Base-by-base conservation (phyloP, 2,888 invertebrate genomes). In the Candidula unifasciata region DNA sequence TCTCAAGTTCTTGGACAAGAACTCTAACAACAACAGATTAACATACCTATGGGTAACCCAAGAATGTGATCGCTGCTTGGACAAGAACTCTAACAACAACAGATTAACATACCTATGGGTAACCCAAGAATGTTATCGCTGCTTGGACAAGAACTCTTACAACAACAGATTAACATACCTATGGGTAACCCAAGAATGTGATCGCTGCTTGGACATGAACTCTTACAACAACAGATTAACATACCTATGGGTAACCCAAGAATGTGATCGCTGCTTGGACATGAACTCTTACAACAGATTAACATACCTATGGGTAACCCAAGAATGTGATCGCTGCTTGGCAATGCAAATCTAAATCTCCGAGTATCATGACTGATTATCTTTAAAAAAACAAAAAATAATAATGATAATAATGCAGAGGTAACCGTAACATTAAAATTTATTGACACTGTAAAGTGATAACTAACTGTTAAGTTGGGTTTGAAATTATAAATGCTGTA, bases 351-450 rank as follows among this genome's bases (percentile, higher is more conserved):
- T 79, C 98, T 95, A 94, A 97, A 99, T 89, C 96, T 95, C 90
- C 98, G 95, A 0, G 99, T 99, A 93, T 99, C 99, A 95, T 98
- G 98, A 91, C 96, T 98, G 85, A 99, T 95, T 86, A 96, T 91
- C 94, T 94, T 87, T 8, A 71, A 24, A 24, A 37, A 37, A 37
- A 37, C n/a, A 30, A 5, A 71, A 60, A n/a, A n/a, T n/a, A n/a
- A n/a, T n/a, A n/a, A n/a, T n/a, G n/a, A n/a, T n/a, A n/a, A 60
- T 60, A 60, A 60, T n/a, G 60, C 60, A 60, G 21, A 24, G 21
- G 8, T 24, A 5, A n/a, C 5, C 3, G 60, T 21, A 60, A 60
- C 21, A 60, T 24, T 5, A n/a, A 6, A 60, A 13, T 13, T 2
- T 60, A 1, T n/a, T 60, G 13, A 24, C 21, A 24, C 21, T 24